Evolutionary conservation across 2,113 vertebrate species (phyloP).

Genomic region (Dascyllus trimaculatus): DNA sequence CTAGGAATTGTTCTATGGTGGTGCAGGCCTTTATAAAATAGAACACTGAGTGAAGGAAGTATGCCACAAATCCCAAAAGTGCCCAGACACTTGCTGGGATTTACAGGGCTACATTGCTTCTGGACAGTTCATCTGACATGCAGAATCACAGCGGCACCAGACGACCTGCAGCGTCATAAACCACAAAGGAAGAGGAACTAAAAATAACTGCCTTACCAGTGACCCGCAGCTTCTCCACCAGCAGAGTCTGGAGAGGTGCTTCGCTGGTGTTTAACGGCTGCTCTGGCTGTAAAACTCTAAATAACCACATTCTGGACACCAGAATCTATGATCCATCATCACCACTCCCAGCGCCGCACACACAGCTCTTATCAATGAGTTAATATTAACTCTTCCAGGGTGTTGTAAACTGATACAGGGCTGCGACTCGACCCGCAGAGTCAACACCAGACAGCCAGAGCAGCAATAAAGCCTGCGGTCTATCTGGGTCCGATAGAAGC

Average conservation of each 20-base stretch:
- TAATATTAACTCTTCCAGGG: slow-evolving; percentile 70
- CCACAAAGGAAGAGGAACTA: slow-evolving; percentile 3
- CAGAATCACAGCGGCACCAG: not conserved
- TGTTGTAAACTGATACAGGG: slow-evolving; percentile 7
- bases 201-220: slow-evolving; percentile 21
- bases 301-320: not conserved
- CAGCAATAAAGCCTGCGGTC: slow-evolving; percentile 3
- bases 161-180: not conserved
- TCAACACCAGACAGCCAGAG: slow-evolving; percentile 29
- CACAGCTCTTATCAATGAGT: slow-evolving; percentile 42
- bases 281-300: slow-evolving; percentile 2
- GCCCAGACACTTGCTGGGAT: no score
- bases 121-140: not conserved
- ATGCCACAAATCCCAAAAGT: no score
- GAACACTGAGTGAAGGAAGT: no score
- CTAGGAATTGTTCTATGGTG: no score
- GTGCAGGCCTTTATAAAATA: no score
- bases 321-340: slow-evolving; percentile 10
- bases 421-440: slow-evolving; percentile 14
- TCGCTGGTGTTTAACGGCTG: slow-evolving; percentile 16
- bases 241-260: not conserved
- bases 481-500: not conserved
- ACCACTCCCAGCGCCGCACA: not conserved
- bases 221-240: not conserved
- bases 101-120: no score